Evolutionary conservation across 2,888 invertebrate species (phyloP).

Genomic region (Cetonia aurata): DNA sequence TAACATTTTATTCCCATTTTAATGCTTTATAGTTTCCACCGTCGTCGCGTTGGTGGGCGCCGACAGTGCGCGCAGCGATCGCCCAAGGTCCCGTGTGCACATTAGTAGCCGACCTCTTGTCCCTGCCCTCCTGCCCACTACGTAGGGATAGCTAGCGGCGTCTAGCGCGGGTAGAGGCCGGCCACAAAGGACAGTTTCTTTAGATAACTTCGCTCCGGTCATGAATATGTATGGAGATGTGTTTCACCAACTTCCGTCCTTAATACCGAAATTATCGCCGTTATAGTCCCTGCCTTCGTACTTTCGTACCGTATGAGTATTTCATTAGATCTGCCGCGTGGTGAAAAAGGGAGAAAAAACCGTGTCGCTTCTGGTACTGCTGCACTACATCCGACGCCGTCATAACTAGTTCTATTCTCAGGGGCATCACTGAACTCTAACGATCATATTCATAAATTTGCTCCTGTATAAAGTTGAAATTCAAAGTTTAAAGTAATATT

Average conservation of each 20-base stretch:
- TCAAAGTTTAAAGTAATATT: slow-evolving; percentile 39
- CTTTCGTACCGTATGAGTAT: slow-evolving; percentile 36
- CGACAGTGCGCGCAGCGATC: slow-evolving; percentile 4
- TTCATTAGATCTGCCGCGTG: slow-evolving; percentile 24
- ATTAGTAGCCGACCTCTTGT: slow-evolving; percentile 56
- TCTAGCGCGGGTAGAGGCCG: slow-evolving; percentile 54
- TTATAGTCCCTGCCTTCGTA: slow-evolving; percentile 49
- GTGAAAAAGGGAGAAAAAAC: slow-evolving; percentile 17
- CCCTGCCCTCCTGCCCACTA: no score
- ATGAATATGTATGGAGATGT: slow-evolving; percentile 61
- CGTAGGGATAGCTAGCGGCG: slow-evolving; percentile 3
- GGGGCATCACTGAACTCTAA: slow-evolving; percentile 36
- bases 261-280: slow-evolving; percentile 60
- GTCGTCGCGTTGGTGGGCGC: slow-evolving; percentile 47
- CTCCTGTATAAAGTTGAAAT: slow-evolving; percentile 27
- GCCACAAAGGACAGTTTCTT: slow-evolving; percentile 59
- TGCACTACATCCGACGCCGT: neutral
- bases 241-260: slow-evolving; percentile 57
- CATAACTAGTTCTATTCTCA: slow-evolving; percentile 32
- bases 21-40: slow-evolving; percentile 61
- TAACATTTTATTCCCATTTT: slow-evolving; percentile 63
- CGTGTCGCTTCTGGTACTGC: neutral
- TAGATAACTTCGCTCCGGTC: slow-evolving; percentile 57
- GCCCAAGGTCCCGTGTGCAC: slow-evolving; percentile 55
- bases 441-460: slow-evolving; percentile 37